phyloP scores from a whole-genome alignment of 1,140 invertebrate species.

The Drosophila santomea region DNA sequence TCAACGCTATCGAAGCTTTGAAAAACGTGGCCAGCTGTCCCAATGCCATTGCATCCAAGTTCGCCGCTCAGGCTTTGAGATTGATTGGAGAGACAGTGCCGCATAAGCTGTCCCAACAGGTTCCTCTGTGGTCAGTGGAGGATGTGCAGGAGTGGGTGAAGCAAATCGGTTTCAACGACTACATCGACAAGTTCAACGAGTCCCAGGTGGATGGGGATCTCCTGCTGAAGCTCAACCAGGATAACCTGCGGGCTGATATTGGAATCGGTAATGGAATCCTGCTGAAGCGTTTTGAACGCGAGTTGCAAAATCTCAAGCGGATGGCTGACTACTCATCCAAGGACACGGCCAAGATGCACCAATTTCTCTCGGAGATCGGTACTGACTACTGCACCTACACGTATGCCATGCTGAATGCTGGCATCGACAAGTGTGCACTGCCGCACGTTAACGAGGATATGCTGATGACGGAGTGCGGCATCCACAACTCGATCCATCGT shows the following conservation, averaged over 20 bases:
- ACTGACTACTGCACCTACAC: conserved; percentile 98
- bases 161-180: conserved; percentile 97
- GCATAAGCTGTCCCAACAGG: conserved; percentile 98
- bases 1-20: conserved; percentile 97
- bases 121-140: conserved; percentile 98
- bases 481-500: conserved; percentile 97
- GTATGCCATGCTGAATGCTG: conserved; percentile 97
- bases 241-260: conserved; percentile 96
- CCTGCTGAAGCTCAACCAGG: conserved; percentile 95
- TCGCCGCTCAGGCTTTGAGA: conserved; percentile 97
- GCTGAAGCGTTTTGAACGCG: conserved; percentile 96
- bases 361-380: conserved; percentile 94
- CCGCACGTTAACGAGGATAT: conserved; percentile 95
- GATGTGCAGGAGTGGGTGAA: conserved; percentile 99
- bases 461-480: conserved; percentile 94
- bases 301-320: conserved; percentile 97
- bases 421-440: conserved; percentile 95
- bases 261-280: conserved; percentile 97
- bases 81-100: conserved; percentile 98
- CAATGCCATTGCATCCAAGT: conserved; percentile 98
- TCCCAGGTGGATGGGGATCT: conserved; percentile 99
- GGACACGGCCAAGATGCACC: conserved; percentile 95
- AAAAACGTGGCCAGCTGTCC: conserved; percentile 99
- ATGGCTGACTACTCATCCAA: conserved; percentile 98
- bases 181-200: conserved; percentile 92